A percentile compares a stretch with the other conserved stretches of the same genome.
These are phyloP conservation scores for Todiramphus saurophagus DNA, from an alignment of 2,113 vertebrate genomes.

Conservation along the genomic window DNA sequence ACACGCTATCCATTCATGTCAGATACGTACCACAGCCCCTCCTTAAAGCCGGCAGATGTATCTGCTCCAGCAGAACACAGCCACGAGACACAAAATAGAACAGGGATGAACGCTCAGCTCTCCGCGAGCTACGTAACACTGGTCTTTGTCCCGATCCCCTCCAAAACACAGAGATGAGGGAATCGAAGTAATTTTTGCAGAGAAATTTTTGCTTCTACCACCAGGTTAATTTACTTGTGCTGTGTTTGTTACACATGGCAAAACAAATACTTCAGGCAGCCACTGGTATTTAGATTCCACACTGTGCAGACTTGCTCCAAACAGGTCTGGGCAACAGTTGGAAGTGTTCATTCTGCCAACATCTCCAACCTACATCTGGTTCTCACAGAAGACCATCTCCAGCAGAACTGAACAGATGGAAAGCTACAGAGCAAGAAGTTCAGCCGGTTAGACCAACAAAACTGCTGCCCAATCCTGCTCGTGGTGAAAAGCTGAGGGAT, in stretches of 20 bases:
- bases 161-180: background rate
- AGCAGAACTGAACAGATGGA: background rate
- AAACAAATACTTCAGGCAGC: background rate
- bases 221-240: background rate
- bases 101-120: background rate
- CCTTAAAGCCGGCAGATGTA: background rate
- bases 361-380: background rate
- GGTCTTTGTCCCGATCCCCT: background rate
- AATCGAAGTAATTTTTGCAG: background rate
- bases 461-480: background rate
- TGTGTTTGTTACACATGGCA: background rate
- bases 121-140: background rate
- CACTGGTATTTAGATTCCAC: background rate
- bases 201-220: background rate
- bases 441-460: background rate
- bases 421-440: background rate
- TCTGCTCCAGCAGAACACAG: background rate
- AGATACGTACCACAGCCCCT: background rate
- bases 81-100: background rate
- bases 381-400: conserved; percentile 19
- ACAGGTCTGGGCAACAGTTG: conserved; percentile 23
- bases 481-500: background rate
- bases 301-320: background rate
- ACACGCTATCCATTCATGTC: background rate
- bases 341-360: background rate